Conservation (phyloP, 2,888 invertebrate species). For the Agonum fuliginosum region DNA sequence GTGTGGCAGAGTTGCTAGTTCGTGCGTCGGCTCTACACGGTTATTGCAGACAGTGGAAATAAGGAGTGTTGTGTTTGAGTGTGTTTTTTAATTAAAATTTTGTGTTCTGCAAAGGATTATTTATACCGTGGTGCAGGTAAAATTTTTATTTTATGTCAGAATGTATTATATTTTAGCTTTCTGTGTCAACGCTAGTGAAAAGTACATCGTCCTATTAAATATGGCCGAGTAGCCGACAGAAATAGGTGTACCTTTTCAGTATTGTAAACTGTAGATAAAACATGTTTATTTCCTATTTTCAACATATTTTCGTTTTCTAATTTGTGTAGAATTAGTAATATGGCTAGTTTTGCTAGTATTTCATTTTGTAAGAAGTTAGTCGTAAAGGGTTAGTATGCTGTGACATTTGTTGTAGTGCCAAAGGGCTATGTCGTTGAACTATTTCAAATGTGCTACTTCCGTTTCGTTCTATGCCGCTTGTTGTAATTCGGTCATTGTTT, state of each 20-base stretch:
- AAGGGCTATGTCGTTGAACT: slow-evolving; percentile 55
- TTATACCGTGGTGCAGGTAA: slow-evolving; percentile 57
- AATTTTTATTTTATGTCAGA: slow-evolving; percentile 14
- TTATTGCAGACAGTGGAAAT: slow-evolving; percentile 53
- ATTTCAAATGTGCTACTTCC: slow-evolving; percentile 51
- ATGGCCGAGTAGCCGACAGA: slow-evolving; percentile 60
- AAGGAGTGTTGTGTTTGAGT: slow-evolving; percentile 58
- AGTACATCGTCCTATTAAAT: slow-evolving; percentile 57
- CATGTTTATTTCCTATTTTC: neutral
- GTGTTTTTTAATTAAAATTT: slow-evolving; percentile 57
- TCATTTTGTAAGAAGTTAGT: neutral
- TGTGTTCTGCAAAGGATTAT: slow-evolving; percentile 60
- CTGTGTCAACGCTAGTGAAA: slow-evolving; percentile 48
- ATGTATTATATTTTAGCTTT: slow-evolving; percentile 19
- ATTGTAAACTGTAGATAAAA: slow-evolving; percentile 21
- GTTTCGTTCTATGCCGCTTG: slow-evolving; percentile 13
- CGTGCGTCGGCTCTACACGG: slow-evolving; percentile 59
- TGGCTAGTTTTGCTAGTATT: neutral
- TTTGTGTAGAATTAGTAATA: no score
- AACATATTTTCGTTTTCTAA: neutral
- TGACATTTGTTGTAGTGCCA: slow-evolving; percentile 48
- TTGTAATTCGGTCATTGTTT: slow-evolving; percentile 36
- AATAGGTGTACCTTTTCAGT: slow-evolving; percentile 55
- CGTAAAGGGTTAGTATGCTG: slow-evolving; percentile 14
- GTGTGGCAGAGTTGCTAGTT: slow-evolving; percentile 41